These are phyloP conservation scores for Anoura caudifer DNA, from an alignment of 2,113 vertebrate genomes.

Conservation along the genomic window DNA sequence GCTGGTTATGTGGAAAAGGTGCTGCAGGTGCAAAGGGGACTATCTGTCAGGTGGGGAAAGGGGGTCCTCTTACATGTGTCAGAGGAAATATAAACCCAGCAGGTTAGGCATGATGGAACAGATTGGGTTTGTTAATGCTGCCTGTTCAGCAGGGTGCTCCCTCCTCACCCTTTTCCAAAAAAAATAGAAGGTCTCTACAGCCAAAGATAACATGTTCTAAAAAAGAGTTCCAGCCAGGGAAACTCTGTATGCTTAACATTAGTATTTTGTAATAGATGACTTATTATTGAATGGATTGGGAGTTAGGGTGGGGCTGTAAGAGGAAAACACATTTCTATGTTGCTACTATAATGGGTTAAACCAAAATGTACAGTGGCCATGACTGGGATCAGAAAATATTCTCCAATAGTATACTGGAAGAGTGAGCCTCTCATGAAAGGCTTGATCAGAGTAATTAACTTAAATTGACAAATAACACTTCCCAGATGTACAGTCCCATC, in stretches of 20 bases:
- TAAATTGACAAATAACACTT: background rate
- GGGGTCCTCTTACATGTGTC: constrained; percentile 8
- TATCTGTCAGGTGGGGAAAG: background rate
- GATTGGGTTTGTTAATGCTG: background rate
- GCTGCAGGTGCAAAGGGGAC: background rate
- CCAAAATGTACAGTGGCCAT: background rate
- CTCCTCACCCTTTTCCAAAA: background rate
- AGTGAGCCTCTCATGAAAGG: background rate
- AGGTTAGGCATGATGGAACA: background rate
- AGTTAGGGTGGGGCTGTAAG: background rate
- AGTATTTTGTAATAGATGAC: background rate
- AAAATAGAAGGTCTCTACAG: constrained; percentile 41
- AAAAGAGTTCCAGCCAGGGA: background rate
- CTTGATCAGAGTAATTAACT: background rate
- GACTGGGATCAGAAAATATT: background rate
- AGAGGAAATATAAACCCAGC: constrained; percentile 55
- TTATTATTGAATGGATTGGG: background rate
- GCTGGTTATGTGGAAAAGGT: constrained; percentile 1
- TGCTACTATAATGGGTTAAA: background rate
- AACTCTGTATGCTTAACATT: background rate
- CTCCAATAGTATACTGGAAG: background rate
- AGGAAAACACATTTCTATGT: background rate
- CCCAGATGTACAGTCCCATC: background rate
- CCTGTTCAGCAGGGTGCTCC: background rate
- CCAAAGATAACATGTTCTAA: constrained; percentile 34